Base-by-base conservation (phyloP, 2,888 invertebrate genomes). In the Incurvaria masculella region DNA sequence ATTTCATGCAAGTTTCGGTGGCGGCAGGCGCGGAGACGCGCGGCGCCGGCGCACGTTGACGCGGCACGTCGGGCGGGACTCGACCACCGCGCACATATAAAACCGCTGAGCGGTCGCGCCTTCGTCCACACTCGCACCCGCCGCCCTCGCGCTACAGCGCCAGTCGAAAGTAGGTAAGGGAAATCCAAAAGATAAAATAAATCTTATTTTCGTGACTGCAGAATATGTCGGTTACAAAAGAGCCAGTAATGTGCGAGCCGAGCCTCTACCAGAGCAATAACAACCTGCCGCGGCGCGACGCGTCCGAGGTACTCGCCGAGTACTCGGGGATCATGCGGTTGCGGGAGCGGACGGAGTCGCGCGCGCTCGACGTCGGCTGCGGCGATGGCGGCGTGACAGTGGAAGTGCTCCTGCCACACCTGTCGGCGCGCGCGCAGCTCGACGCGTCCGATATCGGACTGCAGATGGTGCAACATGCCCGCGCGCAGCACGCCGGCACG, bases 301-400 rank as follows among this genome's bases (percentile, higher is more conserved):
- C 86, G 8, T 61, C 75, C 1, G 80, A 83, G 51, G 81, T 87
- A 11, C 63, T 91, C 44, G 79, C 86, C 27, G 84, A 87, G 58
- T 88, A 84, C 61, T 66, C 80, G 5, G 65, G 69, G 8, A 68
- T 76, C 55, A 68, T 88, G 23, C 71, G 79, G 51, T 86, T 85
- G 85, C 72, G 72, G 46, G 57, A 64, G 14, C 69, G 70, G 45
- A 75, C 72, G 0, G 66, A 69, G 11, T 80, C 80, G 45, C 65
- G 66, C n/a, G 63, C 85, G 33, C 58, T 87, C 49, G 91, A 91
- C 57, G 79, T 91, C 38, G 91, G 91, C 1, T 87, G 86, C 52
- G 91, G 89, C 0, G 85, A 87, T 33, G 89, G 90, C 0, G 82
- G 84, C 57, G 85, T 89, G 11, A 82, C 85, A 1, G 75, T 81